Percentiles rank a stretch among this genome's conserved stretches.
Evolutionary conservation across 2,113 vertebrate species (phyloP).

Genomic region (Cichladusa arquata): DNA sequence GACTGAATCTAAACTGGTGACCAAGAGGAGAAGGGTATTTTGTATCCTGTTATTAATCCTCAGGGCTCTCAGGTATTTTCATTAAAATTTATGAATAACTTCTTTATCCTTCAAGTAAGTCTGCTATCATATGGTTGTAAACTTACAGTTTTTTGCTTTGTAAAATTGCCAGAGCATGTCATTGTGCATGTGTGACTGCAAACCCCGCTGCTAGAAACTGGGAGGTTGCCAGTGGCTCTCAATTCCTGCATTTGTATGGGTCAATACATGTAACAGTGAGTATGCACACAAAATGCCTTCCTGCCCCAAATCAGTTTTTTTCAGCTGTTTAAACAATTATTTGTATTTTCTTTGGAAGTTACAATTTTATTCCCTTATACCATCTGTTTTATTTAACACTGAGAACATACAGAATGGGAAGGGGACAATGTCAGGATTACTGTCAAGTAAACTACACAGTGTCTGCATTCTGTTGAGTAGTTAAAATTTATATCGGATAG

Average conservation of each 20-base stretch:
- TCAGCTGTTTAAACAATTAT: slow-evolving; percentile 3
- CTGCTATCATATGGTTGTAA: not conserved
- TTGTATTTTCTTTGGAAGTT: not conserved
- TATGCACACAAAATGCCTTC: not conserved
- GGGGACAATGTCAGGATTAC: not conserved
- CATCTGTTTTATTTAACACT: not conserved
- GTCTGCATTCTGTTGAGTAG: not conserved
- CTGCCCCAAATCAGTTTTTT: not conserved
- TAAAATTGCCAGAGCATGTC: slow-evolving; percentile 13
- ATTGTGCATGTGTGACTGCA: not conserved
- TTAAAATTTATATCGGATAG: not conserved
- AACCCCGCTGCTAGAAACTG: not conserved
- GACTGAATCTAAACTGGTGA: not conserved
- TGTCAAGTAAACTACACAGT: accelerated
- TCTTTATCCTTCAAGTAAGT: slow-evolving; percentile 30
- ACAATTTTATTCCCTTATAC: not conserved
- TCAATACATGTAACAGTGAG: not conserved
- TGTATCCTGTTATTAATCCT: not conserved
- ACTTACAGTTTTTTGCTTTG: slow-evolving; percentile 12
- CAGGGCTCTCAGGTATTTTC: not conserved
- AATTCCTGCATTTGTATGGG: not conserved
- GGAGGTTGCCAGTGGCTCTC: slow-evolving; percentile 34
- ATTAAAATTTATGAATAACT: not conserved
- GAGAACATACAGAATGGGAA: not conserved
- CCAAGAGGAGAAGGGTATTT: not conserved